These are phyloP conservation scores for Peromyscus aztecus DNA, from an alignment of 2,797 vertebrate species.

Conservation along the genomic window DNA sequence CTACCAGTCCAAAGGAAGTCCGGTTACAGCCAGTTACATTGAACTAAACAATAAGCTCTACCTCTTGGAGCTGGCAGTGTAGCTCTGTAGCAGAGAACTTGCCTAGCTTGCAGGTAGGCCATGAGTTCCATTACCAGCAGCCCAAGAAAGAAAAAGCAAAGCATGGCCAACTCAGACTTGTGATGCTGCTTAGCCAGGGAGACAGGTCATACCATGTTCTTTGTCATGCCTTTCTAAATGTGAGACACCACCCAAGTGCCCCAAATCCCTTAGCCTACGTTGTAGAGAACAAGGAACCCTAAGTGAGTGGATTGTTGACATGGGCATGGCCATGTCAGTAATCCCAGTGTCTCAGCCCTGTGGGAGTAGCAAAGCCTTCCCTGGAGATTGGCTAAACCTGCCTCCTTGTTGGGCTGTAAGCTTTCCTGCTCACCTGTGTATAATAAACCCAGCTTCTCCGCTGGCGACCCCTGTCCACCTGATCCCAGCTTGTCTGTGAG, in stretches of 20 bases:
- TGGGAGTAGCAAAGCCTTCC: not conserved
- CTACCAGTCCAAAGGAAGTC: not conserved
- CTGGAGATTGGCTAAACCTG: not conserved
- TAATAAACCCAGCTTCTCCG: not conserved
- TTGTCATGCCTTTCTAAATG: not conserved
- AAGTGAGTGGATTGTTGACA: not conserved
- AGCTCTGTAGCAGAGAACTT: not conserved
- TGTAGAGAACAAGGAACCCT: not conserved
- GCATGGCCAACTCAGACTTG: not conserved
- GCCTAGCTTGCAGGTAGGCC: not conserved
- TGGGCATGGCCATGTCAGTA: not conserved
- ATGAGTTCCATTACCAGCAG: not conserved
- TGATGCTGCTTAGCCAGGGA: not conserved
- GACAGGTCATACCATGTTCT: not conserved
- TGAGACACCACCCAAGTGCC: not conserved
- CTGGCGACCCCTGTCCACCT: not conserved
- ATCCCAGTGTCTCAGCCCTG: not conserved
- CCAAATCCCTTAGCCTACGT: not conserved
- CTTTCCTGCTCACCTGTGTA: not conserved
- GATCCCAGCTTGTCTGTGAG: not conserved
- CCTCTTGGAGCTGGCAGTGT: not conserved
- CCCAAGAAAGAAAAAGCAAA: not conserved
- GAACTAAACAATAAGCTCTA: not conserved
- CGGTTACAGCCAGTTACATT: not conserved
- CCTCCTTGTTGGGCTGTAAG: not conserved